Conservation (phyloP, 2,113 vertebrate genomes). For the Odocoileus virginianus region DNA sequence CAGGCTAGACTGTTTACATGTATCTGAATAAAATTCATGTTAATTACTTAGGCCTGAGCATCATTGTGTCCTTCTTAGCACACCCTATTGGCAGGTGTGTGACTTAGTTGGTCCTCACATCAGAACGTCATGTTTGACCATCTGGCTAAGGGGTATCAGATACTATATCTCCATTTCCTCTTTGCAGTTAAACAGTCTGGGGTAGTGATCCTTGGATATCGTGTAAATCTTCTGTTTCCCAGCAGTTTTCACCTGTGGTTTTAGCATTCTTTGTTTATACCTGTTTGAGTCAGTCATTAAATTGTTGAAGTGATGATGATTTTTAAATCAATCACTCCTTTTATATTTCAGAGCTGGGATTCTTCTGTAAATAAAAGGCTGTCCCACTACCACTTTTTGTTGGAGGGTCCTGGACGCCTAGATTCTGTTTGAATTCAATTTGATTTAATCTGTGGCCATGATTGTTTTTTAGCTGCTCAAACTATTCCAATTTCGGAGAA, state of each 20-base stretch:
- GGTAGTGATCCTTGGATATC: neutral
- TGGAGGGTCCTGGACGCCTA: neutral
- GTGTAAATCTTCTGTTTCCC: neutral
- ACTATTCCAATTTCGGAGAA: neutral
- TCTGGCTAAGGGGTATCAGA: neutral
- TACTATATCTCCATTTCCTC: neutral
- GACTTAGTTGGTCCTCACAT: neutral
- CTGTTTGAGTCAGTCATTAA: neutral
- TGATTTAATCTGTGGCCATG: neutral
- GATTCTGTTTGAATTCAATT: neutral
- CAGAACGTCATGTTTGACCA: neutral
- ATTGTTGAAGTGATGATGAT: neutral
- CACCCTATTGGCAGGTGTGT: neutral
- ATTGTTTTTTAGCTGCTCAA: neutral
- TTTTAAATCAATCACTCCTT: neutral
- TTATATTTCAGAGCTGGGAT: neutral
- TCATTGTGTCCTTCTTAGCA: neutral
- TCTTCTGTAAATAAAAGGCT: neutral
- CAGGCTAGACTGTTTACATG: neutral
- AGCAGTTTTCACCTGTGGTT: neutral
- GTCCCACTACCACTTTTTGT: neutral
- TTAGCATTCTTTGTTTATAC: neutral
- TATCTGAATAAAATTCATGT: neutral
- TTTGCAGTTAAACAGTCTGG: neutral
- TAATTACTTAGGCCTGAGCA: neutral